Evolutionary conservation across 92 coral and sea anemone genomes (phyloP).

Genomic region (Porites evermanni): DNA sequence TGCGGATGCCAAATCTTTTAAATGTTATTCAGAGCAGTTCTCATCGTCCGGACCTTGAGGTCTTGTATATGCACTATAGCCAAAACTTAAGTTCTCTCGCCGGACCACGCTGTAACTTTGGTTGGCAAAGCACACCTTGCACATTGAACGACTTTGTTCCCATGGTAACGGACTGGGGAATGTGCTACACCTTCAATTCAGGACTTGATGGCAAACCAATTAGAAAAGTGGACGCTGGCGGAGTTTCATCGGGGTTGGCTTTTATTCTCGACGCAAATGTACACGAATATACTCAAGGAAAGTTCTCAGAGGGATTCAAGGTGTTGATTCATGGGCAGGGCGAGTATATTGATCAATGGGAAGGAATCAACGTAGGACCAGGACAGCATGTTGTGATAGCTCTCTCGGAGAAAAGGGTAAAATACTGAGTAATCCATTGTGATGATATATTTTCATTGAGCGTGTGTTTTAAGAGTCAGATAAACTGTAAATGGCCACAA

Average conservation of each 20-base stretch:
- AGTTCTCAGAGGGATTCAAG: slow-evolving; percentile 47
- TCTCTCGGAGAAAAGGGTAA: slow-evolving; percentile 44
- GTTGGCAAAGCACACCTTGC: background rate
- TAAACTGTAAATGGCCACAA: too few species aligned
- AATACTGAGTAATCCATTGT: background rate
- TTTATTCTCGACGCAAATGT: slow-evolving; percentile 33
- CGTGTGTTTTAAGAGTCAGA: too few species aligned
- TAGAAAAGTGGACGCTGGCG: slow-evolving; percentile 8
- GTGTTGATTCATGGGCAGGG: slow-evolving; percentile 57
- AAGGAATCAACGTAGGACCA: slow-evolving; percentile 56
- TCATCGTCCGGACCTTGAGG: slow-evolving; percentile 15
- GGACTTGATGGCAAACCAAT: slow-evolving; percentile 7
- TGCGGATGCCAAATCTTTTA: slow-evolving; percentile 10
- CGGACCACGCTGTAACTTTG: slow-evolving; percentile 17
- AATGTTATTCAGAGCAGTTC: background rate
- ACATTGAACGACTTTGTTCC: slow-evolving; percentile 25
- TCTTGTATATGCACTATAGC: slow-evolving; percentile 33
- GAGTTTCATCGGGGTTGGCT: slow-evolving; percentile 29
- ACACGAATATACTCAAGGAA: slow-evolving; percentile 34
- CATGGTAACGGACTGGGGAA: slow-evolving; percentile 29
- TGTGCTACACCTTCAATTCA: slow-evolving; percentile 63
- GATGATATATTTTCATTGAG: background rate
- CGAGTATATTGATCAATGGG: slow-evolving; percentile 40
- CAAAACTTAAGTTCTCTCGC: slow-evolving; percentile 8
- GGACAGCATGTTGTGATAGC: slow-evolving; percentile 49